Conservation (phyloP, 2,888 invertebrate species). For the Thereva nobilitata region DNA sequence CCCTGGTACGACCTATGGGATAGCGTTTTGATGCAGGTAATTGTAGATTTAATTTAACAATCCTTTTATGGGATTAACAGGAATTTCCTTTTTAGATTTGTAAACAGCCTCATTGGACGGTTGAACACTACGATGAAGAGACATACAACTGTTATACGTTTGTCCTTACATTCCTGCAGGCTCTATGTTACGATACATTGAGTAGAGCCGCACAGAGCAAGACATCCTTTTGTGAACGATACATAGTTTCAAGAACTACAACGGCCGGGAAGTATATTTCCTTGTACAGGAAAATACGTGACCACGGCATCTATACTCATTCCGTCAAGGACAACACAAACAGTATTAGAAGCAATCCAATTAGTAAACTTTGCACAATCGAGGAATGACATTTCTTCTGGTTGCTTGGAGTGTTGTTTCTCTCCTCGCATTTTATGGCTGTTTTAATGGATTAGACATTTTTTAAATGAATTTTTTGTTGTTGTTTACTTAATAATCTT, state of each 20-base stretch:
- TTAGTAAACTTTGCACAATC: slow-evolving; percentile 40
- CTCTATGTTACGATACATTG: slow-evolving; percentile 71
- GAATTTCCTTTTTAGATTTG: slow-evolving; percentile 57
- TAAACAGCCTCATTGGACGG: slow-evolving; percentile 67
- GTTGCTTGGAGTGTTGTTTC: not conserved
- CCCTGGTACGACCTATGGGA: slow-evolving; percentile 74
- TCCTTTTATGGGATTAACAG: not conserved
- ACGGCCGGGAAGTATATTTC: slow-evolving; percentile 85
- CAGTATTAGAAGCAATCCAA: slow-evolving; percentile 25
- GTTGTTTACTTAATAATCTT: not conserved
- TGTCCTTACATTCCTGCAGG: slow-evolving; percentile 76
- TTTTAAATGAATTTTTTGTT: slow-evolving; percentile 13
- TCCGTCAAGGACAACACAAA: slow-evolving; percentile 44
- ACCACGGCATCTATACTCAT: slow-evolving; percentile 62
- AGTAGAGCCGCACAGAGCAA: slow-evolving; percentile 68
- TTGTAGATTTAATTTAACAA: slow-evolving; percentile 23
- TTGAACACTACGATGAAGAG: slow-evolving; percentile 73
- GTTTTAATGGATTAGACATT: slow-evolving; percentile 20
- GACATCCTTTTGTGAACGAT: slow-evolving; percentile 77
- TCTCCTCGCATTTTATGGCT: slow-evolving; percentile 30
- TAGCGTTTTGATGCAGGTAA: slow-evolving; percentile 65
- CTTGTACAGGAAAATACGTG: slow-evolving; percentile 73
- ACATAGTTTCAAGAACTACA: slow-evolving; percentile 79
- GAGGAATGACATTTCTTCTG: slow-evolving; percentile 33
- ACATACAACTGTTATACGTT: slow-evolving; percentile 86